phyloP scores from a whole-genome alignment of 2,888 invertebrate genomes.

The Drosophila algonquin region DNA sequence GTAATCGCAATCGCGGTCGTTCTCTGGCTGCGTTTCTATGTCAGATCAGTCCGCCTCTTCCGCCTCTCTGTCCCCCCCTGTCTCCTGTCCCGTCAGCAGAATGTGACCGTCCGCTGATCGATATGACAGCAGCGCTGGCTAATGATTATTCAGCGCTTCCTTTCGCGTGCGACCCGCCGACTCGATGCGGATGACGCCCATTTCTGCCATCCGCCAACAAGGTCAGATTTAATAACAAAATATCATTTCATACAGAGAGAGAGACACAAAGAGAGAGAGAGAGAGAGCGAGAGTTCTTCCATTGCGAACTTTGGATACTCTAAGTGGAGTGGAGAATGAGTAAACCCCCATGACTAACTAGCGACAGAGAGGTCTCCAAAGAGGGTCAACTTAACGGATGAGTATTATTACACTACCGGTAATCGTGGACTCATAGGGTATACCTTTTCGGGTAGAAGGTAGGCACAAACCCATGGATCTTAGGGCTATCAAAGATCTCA shows the following conservation, averaged over 20 bases:
- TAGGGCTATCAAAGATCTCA: neutral
- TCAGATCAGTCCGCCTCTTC: conserved; percentile 41
- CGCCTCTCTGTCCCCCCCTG: neutral
- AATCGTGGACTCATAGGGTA: neutral
- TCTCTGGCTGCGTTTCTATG: conserved; percentile 68
- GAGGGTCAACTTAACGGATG: conserved; percentile 40
- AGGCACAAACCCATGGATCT: no score
- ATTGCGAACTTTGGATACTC: neutral
- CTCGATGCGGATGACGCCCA: conserved; percentile 41
- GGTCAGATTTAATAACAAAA: conserved; percentile 72
- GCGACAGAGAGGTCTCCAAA: conserved; percentile 19
- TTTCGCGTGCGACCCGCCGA: conserved; percentile 62
- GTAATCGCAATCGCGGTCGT: conserved; percentile 70
- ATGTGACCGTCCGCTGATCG: conserved; percentile 67
- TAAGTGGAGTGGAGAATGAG: neutral
- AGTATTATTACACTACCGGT: conserved; percentile 53
- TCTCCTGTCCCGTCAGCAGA: neutral
- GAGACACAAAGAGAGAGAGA: neutral
- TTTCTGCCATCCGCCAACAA: conserved; percentile 62
- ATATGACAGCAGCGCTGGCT: conserved; percentile 53
- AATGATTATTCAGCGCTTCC: conserved; percentile 75
- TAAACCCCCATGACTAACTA: conserved; percentile 45
- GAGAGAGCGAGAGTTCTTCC: neutral
- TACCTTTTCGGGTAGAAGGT: neutral
- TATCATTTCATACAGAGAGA: conserved; percentile 30